A percentile compares a stretch with the other conserved stretches of the same genome.
Conservation (phyloP, 2,797 vertebrate species). For the Channa striata region DNA sequence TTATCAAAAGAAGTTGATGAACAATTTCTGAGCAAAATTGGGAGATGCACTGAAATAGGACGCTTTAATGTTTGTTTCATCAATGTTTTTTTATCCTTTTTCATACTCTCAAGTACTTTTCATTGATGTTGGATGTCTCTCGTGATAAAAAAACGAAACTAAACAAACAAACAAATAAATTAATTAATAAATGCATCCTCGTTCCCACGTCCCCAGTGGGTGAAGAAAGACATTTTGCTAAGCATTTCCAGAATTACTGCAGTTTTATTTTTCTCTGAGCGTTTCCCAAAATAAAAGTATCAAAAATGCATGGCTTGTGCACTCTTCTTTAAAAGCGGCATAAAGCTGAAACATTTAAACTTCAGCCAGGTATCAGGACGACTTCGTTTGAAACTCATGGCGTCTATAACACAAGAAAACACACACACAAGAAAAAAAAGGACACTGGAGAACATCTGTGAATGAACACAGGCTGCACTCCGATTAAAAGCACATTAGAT, state of each 20-base stretch:
- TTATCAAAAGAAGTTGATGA: not conserved
- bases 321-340: conserved; percentile 39
- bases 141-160: conserved; percentile 37
- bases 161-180: conserved; percentile 34
- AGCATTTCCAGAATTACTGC: conserved; percentile 25
- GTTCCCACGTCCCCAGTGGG: conserved; percentile 12
- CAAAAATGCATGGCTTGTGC: conserved; percentile 49
- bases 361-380: conserved; percentile 36
- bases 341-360: conserved; percentile 52
- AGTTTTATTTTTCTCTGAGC: conserved; percentile 17
- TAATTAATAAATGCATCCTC: too few species aligned
- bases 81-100: not conserved
- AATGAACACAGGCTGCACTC: conserved; percentile 50
- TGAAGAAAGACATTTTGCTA: conserved; percentile 30
- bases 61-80: conserved; percentile 28
- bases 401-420: conserved; percentile 7
- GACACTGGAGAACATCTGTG: conserved; percentile 34
- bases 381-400: conserved; percentile 27
- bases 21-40: too few species aligned
- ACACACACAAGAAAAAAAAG: not conserved
- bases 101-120: not conserved
- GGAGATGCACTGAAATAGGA: not conserved
- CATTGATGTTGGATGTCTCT: conserved; percentile 14
- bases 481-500: conserved; percentile 50
- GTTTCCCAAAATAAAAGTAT: conserved; percentile 52